A percentile compares a stretch with the other conserved stretches of the same genome.
These are phyloP conservation scores for Leptarthrus brevirostris DNA, from an alignment of 2,888 invertebrate genomes.

Conservation along the genomic window DNA sequence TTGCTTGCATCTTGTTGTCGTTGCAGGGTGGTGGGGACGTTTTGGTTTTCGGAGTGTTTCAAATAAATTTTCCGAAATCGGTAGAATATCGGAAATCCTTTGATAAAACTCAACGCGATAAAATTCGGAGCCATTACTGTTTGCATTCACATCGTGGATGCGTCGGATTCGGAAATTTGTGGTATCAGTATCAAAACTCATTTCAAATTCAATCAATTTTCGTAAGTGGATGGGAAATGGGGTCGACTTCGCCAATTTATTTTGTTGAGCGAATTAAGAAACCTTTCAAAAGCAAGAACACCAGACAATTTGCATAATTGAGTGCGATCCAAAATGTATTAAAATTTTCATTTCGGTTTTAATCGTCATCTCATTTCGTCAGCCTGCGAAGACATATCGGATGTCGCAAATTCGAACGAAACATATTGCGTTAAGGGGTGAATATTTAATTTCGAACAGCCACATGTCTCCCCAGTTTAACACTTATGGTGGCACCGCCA, in stretches of 20 bases:
- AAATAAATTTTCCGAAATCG: not conserved
- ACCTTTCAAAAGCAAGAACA: not conserved
- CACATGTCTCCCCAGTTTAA: slow-evolving; percentile 12
- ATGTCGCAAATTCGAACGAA: not conserved
- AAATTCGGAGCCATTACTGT: no score
- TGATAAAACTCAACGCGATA: not conserved
- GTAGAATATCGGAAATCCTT: not conserved
- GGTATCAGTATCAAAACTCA: no score
- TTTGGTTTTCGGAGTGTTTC: not conserved
- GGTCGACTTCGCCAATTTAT: no score
- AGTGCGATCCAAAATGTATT: not conserved
- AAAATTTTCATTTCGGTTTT: slow-evolving; percentile 4
- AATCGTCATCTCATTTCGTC: not conserved
- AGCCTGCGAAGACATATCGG: not conserved
- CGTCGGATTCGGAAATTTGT: no score
- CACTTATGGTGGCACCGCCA: slow-evolving; percentile 17
- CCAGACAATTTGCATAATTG: not conserved
- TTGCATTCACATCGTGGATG: no score
- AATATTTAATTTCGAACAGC: slow-evolving; percentile 25
- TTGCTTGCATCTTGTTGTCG: not conserved
- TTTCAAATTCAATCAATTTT: no score
- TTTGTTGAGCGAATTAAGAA: not conserved
- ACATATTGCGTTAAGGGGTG: slow-evolving; percentile 20
- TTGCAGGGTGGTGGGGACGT: not conserved
- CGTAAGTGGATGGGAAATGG: no score